Base-by-base conservation (phyloP, 2,797 vertebrate species). In the Pangasius macronema region DNA sequence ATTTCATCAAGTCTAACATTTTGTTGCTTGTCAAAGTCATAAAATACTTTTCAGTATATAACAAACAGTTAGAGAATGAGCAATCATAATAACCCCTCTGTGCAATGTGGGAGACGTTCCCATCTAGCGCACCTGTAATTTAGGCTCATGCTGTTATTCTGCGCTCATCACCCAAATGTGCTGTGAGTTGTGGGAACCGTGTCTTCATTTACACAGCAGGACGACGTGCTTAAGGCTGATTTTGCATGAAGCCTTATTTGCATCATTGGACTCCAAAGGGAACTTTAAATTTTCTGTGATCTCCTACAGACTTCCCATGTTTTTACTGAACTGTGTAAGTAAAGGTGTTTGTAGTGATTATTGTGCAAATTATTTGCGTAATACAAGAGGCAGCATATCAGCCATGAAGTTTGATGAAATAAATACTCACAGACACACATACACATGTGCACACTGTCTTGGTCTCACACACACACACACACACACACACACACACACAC, bases 141-240 rank as follows among this genome's bases (percentile, higher is more conserved):
- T 53, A 77, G 30, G 16, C 57, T 57, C 85, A 70, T 86, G 76
- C 76, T 39, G 76, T 36, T 84, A 24, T 53, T 57, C 85, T 42
- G 85, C 33, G 3, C n/a, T 57, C 49, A 55, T 53, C 61, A 67
- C 73, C 42, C n/a, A 20, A 39, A 55, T 68, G 24, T 80, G 80
- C 27, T 67, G 13, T 61, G n/a, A 61, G 13, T 51, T 86, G 27
- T 49, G 18, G 33, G 16, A 81, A 39, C 33, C 39, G 46, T 70
- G 53, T 55, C 55, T 49, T 75, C 39, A 33, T 82, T 83, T 82
- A 49, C 67, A 82, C 67, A 59, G 65, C 53, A 16, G 53, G 63
- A 24, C 46, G 39, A 73, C 73, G 22, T 36, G 53, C 76, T 80
- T 75, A 18, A 51, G 30, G 46, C 27, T 53, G 6, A 30, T 76